Evolutionary conservation across 35 echinoderm and acorn worm species (phyloP), one percentile per base, ranked within the genome.

Genomic region (Chiridota heheva): DNA sequence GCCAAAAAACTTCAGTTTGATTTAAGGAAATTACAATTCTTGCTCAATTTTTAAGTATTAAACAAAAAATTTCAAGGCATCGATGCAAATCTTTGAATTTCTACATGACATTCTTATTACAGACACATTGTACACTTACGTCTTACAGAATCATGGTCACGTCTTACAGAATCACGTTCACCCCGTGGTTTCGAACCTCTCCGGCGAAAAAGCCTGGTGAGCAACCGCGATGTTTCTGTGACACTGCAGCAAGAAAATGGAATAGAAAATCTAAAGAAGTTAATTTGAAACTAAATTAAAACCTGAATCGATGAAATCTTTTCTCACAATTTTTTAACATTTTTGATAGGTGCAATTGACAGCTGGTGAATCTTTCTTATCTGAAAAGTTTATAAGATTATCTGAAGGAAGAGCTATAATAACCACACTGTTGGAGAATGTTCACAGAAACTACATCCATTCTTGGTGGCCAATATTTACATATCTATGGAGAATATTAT

Each of bases 191-290:
- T 63, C 27, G 80, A 45, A 32, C 86, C 63, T n/a, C 53, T 63
- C 26, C 92, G 64, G 43, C 83, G 86, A 41, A 96, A 91, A 37
- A 96, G 76, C 48, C 80, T 81, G 34, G 68, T 87, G 51, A 96
- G 66, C 20, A 96, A 70, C 27, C 92, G 74, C n/a, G 92, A 96
- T 17, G 92, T 96, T 78, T 96, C 92, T 38, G 59, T 96, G 51
- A 96, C 86, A 31, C 92, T 96, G 44, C 26, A 81, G 67, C 16
- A 44, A 82, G 20, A 72, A 60, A 34, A 63, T 5, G 20, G 16
- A 1, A 30, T 7, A 77, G 56, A 5, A 65, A 78, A 17, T 30
- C 20, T 5, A 2, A 4, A 69, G 15, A 32, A 35, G 31, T 80
- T 66, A 7, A 16, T 28, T 17, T 42, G 7, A 5, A 16, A 43